A percentile compares a stretch with the other conserved stretches of the same genome.
Conservation (phyloP, 53 echinoderm and acorn worm genomes). For the Paelopatides confundens region DNA sequence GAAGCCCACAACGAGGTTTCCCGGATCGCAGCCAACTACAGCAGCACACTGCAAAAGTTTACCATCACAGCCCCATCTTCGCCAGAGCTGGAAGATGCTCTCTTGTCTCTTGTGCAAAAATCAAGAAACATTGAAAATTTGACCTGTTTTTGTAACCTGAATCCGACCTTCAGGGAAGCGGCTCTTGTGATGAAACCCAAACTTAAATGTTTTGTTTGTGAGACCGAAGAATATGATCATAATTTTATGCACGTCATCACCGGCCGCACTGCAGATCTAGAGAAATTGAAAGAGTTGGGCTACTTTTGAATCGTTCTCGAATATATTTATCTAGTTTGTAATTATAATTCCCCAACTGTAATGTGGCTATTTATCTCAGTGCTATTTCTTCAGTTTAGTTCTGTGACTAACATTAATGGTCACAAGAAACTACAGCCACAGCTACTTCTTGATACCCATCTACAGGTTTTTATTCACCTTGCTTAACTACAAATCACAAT, state of each 20-base stretch:
- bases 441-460: no score
- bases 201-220: constrained; percentile 16
- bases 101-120: constrained; percentile 11
- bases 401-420: neutral
- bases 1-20: constrained; percentile 18
- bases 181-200: neutral
- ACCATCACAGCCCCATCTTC: constrained; percentile 35
- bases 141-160: constrained; percentile 20
- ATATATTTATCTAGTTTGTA: no score
- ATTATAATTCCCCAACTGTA: neutral
- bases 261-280: constrained; percentile 12
- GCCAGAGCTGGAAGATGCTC: neutral
- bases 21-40: neutral
- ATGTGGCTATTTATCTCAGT: no score
- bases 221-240: constrained; percentile 31
- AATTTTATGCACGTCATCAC: constrained; percentile 22
- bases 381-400: no score
- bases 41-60: constrained; percentile 7
- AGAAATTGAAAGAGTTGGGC: constrained; percentile 34
- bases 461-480: no score
- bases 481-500: no score
- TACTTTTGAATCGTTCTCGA: neutral
- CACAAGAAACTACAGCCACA: neutral
- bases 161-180: neutral
- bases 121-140: neutral